Evolutionary conservation across 2,113 vertebrate genomes (phyloP), one percentile per base, ranked within the genome.

Genomic region (Melanerpes formicivorus): DNA sequence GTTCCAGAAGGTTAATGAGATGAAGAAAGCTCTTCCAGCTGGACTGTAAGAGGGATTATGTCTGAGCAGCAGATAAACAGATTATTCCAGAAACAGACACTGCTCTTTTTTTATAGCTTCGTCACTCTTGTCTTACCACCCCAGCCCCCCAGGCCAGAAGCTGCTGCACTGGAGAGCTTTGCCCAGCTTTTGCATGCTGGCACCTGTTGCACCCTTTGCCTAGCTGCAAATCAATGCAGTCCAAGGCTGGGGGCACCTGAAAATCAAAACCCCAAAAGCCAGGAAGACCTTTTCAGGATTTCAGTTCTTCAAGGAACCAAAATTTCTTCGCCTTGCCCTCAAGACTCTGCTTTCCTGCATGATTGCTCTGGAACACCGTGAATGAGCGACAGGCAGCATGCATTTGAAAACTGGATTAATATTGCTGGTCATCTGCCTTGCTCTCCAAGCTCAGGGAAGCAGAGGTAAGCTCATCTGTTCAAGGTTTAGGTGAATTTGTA

Each of bases 1-100:
- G 71, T 79, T 98, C 97, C 98, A 98, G 97, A 98, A 98, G 98
- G 98, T 97, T 99, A 99, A 99, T 97, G 98, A 98, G 98, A 99
- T 99, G 98, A 99, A 96, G 97, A 90, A 93, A 97, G 96, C 87
- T 97, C 97, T 95, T 97, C 96, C 98, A 97, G 98, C 96, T 98
- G 97, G 96, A 96, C 95, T 77, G 17, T 98, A 98, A 98, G 97
- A 96, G 96, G 98, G 99, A 99, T 99, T 99, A 99, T 96, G 98
- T 98, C 98, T 98, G 98, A 99, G 97, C 93, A 97, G 96, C 95
- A 98, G 98, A 98, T 98, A 98, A 99, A 97, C 96, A 98, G 99
- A 98, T 99, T 99, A 99, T 98, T 98, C 98, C 98, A 95, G 97
- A 98, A 98, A 98, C 97, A 95, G 97, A 96, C 96, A 95, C 95